phyloP scores from a whole-genome alignment of 2,888 invertebrate genomes.

The Elaeidobius kamerunicus region DNA sequence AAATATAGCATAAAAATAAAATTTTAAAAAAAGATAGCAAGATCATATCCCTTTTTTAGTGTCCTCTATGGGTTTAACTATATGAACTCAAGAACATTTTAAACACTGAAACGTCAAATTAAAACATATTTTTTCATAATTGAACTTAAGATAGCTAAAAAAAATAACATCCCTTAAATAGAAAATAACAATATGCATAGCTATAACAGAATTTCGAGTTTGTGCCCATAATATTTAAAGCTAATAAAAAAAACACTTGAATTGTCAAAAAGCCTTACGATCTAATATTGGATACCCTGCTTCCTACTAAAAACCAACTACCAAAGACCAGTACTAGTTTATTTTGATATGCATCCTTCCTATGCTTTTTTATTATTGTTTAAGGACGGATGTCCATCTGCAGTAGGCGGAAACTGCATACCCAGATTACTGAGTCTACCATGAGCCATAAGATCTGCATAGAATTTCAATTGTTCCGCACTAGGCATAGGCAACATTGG shows the following conservation, averaged over 20 bases:
- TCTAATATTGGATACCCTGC: background rate
- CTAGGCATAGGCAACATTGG: constrained; percentile 50
- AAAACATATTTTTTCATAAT: no score
- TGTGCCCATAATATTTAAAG: background rate
- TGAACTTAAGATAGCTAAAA: no score
- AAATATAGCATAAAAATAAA: no score
- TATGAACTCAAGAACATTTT: no score
- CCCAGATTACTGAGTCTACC: constrained; percentile 42
- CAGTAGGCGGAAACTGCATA: constrained; percentile 43
- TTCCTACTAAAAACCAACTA: background rate
- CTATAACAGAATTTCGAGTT: background rate
- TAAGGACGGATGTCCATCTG: constrained; percentile 41
- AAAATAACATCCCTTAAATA: no score
- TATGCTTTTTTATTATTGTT: constrained; percentile 29
- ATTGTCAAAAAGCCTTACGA: background rate
- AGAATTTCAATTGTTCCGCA: constrained; percentile 54
- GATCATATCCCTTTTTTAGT: no score
- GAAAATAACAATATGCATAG: background rate
- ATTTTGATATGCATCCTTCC: constrained; percentile 17
- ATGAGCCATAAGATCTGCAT: constrained; percentile 53
- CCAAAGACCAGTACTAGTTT: constrained; percentile 21
- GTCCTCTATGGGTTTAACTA: no score
- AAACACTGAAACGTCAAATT: no score
- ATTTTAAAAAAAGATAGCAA: no score
- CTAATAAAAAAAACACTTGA: background rate